phyloP scores from a whole-genome alignment of 2,113 vertebrate genomes.

The Megaceryle torquata region DNA sequence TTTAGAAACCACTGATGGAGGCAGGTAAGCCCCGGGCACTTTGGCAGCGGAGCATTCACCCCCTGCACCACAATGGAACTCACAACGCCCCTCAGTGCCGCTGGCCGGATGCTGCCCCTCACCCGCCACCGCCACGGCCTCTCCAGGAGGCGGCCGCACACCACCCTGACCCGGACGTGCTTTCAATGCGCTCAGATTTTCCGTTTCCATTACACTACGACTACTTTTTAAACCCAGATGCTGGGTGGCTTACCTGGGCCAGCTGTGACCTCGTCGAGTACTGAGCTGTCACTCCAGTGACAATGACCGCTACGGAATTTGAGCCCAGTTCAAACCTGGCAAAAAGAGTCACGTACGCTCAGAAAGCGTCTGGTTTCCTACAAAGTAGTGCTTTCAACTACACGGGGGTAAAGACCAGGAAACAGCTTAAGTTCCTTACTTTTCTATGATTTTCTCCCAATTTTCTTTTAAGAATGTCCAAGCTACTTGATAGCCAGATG shows the following conservation, averaged over 20 bases:
- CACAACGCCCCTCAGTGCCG: not conserved
- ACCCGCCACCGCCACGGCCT: no score
- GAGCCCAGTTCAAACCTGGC: slow-evolving; percentile 87
- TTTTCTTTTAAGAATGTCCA: slow-evolving; percentile 86
- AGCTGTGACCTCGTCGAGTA: slow-evolving; percentile 85
- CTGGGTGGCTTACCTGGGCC: slow-evolving; percentile 73
- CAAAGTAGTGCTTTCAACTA: not conserved
- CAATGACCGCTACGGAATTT: slow-evolving; percentile 69
- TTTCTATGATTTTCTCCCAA: slow-evolving; percentile 83
- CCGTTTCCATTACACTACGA: not conserved
- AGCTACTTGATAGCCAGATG: slow-evolving; percentile 77
- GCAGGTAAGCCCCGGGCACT: not conserved
- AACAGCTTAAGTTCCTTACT: slow-evolving; percentile 74
- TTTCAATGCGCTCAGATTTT: not conserved
- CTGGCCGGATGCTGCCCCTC: no score
- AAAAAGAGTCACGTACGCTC: not conserved
- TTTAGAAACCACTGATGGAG: not conserved
- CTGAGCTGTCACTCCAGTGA: slow-evolving; percentile 78
- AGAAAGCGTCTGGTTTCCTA: not conserved
- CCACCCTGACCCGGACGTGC: no score
- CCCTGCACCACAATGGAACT: not conserved
- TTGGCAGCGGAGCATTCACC: no score
- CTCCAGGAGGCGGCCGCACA: no score
- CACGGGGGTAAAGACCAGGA: not conserved
- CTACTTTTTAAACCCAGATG: not conserved